These are phyloP conservation scores for Phortica variegata DNA, from an alignment of 1,140 invertebrate species.

Conservation along the genomic window DNA sequence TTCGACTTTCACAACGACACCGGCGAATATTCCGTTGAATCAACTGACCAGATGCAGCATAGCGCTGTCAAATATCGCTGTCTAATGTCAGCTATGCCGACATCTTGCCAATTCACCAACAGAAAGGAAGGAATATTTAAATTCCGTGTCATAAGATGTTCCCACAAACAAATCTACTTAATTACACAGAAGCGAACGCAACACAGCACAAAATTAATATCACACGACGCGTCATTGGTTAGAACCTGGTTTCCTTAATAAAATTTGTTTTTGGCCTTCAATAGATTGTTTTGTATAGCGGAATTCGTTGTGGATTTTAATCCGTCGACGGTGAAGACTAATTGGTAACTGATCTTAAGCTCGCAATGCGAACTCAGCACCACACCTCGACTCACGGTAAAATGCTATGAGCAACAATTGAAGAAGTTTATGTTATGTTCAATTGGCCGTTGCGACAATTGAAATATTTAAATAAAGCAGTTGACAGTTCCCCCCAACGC, in stretches of 20 bases:
- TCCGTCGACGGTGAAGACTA: slow-evolving; percentile 51
- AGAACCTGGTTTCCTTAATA: no score
- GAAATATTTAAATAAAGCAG: slow-evolving; percentile 24
- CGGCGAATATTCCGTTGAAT: slow-evolving; percentile 50
- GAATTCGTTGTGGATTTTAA: slow-evolving; percentile 47
- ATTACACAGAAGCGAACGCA: no score
- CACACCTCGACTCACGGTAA: slow-evolving; percentile 42
- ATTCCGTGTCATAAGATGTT: neutral
- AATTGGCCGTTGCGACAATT: slow-evolving; percentile 12
- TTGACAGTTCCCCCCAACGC: slow-evolving; percentile 27
- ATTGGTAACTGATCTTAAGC: slow-evolving; percentile 56
- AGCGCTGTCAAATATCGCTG: slow-evolving; percentile 38
- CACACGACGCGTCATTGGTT: no score
- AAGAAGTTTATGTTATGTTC: slow-evolving; percentile 46
- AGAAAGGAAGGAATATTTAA: slow-evolving; percentile 20
- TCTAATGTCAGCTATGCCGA: slow-evolving; percentile 55
- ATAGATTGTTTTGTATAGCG: no score
- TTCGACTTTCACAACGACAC: no score
- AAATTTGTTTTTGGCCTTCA: no score
- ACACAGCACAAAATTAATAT: no score
- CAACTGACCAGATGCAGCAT: slow-evolving; percentile 57
- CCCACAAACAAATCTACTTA: no score
- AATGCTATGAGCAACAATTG: slow-evolving; percentile 34
- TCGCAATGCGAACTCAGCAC: slow-evolving; percentile 43
- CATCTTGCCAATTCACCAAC: slow-evolving; percentile 56